These are phyloP conservation scores for Amphibalanus amphitrite DNA, from an alignment of 1,140 invertebrate genomes.

Conservation along the genomic window DNA sequence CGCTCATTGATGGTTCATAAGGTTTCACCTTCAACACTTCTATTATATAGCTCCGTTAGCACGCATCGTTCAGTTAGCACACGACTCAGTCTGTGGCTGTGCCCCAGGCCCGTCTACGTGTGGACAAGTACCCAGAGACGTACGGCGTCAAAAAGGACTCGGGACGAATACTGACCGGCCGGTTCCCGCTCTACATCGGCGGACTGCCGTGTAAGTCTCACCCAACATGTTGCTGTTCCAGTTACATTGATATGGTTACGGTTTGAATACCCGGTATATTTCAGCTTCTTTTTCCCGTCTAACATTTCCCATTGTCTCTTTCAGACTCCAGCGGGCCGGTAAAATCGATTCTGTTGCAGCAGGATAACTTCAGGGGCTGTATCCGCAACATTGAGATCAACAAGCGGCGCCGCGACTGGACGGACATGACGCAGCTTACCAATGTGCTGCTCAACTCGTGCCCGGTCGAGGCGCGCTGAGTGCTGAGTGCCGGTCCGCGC, in stretches of 20 bases:
- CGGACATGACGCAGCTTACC: slow-evolving; percentile 56
- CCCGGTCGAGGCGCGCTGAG: too few species aligned
- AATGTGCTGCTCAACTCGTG: slow-evolving; percentile 73
- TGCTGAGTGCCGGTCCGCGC: too few species aligned
- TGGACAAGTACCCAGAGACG: slow-evolving; percentile 42
- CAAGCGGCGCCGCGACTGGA: slow-evolving; percentile 52
- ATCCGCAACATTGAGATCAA: slow-evolving; percentile 62
- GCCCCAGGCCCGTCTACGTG: slow-evolving; percentile 40
- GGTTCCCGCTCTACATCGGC: slow-evolving; percentile 53
- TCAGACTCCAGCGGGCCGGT: background rate
- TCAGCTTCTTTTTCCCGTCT: background rate
- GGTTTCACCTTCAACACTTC: background rate
- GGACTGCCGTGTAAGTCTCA: slow-evolving; percentile 53
- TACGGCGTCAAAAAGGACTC: slow-evolving; percentile 15
- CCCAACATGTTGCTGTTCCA: background rate
- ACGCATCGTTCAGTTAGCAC: background rate
- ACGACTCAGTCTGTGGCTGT: background rate
- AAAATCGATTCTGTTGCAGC: slow-evolving; percentile 14
- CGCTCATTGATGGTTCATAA: background rate
- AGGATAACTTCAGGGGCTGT: slow-evolving; percentile 78
- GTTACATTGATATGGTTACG: slow-evolving; percentile 8
- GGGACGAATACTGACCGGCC: slow-evolving; percentile 22
- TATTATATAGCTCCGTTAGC: too few species aligned
- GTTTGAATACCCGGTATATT: background rate
- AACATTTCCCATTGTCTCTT: background rate